A percentile compares a stretch with the other conserved stretches of the same genome.
These are phyloP conservation scores for Tryphoninae sp. DNA, from an alignment of 2,888 invertebrate genomes.

Conservation along the genomic window DNA sequence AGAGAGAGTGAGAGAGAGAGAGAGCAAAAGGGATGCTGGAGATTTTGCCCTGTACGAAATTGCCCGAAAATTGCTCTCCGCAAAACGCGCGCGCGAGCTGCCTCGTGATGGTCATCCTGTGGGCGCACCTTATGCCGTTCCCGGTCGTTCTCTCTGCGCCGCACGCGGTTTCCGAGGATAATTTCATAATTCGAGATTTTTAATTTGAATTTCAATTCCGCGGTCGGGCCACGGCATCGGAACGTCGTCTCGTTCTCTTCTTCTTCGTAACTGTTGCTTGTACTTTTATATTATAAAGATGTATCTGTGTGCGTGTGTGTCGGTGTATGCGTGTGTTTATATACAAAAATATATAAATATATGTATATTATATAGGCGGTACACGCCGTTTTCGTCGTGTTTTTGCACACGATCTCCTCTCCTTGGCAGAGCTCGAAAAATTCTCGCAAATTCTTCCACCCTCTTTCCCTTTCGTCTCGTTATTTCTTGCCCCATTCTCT, in stretches of 20 bases:
- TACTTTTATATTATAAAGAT: background rate
- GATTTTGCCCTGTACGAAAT: slow-evolving; percentile 73
- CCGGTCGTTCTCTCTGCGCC: slow-evolving; percentile 10
- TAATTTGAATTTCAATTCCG: slow-evolving; percentile 80
- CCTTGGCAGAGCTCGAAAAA: slow-evolving; percentile 32
- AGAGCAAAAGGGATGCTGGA: slow-evolving; percentile 44
- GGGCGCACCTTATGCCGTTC: slow-evolving; percentile 27
- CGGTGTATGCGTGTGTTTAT: background rate
- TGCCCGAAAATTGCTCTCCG: slow-evolving; percentile 78
- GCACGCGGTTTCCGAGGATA: slow-evolving; percentile 69
- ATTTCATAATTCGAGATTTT: slow-evolving; percentile 79
- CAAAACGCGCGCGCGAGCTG: slow-evolving; percentile 32
- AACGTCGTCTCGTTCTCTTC: slow-evolving; percentile 32
- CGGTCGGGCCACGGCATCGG: slow-evolving; percentile 62
- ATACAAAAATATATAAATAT: background rate
- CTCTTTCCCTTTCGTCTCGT: slow-evolving; percentile 49
- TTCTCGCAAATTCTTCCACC: slow-evolving; percentile 46
- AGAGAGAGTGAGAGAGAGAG: slow-evolving; percentile 48
- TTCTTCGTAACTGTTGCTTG: slow-evolving; percentile 3
- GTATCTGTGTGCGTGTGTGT: background rate
- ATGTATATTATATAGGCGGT: background rate
- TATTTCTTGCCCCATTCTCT: slow-evolving; percentile 59
- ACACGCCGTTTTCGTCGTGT: background rate
- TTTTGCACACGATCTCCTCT: background rate
- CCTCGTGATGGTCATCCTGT: slow-evolving; percentile 32